A percentile compares a stretch with the other conserved stretches of the same genome.
Evolutionary conservation across 1,140 invertebrate genomes (phyloP).

Genomic region (Lepidurus arcticus): DNA sequence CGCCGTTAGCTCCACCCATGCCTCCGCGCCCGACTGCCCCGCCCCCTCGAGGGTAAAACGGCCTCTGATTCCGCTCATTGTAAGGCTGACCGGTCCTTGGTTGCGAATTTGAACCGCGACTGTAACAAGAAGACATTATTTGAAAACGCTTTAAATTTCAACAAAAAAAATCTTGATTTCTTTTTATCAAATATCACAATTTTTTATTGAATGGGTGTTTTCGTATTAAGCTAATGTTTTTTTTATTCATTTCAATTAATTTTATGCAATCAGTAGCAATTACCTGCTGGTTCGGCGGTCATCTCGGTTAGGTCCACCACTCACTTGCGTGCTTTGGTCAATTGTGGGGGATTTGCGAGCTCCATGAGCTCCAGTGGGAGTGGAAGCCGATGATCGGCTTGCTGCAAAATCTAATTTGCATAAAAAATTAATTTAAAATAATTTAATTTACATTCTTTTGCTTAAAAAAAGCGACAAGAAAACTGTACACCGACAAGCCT

Average conservation of each 20-base stretch:
- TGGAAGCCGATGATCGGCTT: constrained; percentile 50
- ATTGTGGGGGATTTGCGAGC: constrained; percentile 68
- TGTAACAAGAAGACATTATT: background rate
- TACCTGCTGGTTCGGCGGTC: constrained; percentile 28
- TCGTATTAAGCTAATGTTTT: background rate
- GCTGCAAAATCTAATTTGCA: constrained; percentile 35
- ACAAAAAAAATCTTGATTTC: no score
- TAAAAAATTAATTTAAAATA: background rate
- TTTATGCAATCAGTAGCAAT: background rate
- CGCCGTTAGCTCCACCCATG: constrained; percentile 29
- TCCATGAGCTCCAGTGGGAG: constrained; percentile 60
- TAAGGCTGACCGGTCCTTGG: constrained; percentile 44
- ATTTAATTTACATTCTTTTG: background rate
- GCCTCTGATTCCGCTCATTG: constrained; percentile 23
- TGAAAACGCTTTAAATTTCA: no score
- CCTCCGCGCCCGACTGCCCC: constrained; percentile 35
- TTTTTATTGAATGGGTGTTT: background rate
- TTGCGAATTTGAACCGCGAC: constrained; percentile 32
- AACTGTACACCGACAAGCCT: background rate
- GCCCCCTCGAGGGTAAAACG: constrained; percentile 15
- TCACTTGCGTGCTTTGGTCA: constrained; percentile 71
- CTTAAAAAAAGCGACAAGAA: no score
- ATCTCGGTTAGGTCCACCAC: constrained; percentile 37
- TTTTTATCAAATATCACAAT: background rate
- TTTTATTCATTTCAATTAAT: background rate